phyloP scores from a whole-genome alignment of 92 coral and sea anemone genomes.

The Zoanthus sansibaricus region DNA sequence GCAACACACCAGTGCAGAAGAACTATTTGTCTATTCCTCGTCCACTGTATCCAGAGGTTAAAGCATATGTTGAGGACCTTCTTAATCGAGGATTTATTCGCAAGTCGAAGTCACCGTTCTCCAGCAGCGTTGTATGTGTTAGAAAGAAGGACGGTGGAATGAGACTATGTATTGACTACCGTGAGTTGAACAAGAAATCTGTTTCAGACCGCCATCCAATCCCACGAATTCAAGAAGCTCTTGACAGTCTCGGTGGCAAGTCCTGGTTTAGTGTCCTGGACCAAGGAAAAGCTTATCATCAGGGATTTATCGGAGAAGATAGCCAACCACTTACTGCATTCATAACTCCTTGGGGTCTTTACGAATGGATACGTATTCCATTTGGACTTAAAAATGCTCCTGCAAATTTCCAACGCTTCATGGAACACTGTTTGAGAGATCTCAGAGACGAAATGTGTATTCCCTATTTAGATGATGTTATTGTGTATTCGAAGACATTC shows the following conservation, averaged over 20 bases:
- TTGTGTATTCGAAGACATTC: constrained; percentile 56
- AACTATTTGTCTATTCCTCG: constrained; percentile 59
- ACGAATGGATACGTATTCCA: constrained; percentile 63
- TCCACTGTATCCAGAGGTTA: constrained; percentile 51
- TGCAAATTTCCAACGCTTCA: constrained; percentile 57
- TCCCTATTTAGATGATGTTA: constrained; percentile 66
- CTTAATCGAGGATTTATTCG: constrained; percentile 38
- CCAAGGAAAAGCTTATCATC: constrained; percentile 64
- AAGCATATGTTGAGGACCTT: constrained; percentile 49
- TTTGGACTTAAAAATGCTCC: constrained; percentile 64
- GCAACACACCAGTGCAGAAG: constrained; percentile 60
- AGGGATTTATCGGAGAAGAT: constrained; percentile 50
- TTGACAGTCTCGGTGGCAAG: constrained; percentile 59
- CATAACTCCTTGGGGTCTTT: constrained; percentile 64
- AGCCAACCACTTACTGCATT: constrained; percentile 59
- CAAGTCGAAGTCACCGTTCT: constrained; percentile 40
- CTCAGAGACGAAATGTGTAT: constrained; percentile 58
- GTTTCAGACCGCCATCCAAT: constrained; percentile 49
- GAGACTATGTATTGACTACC: constrained; percentile 25
- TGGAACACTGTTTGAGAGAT: constrained; percentile 56
- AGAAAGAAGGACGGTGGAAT: constrained; percentile 45
- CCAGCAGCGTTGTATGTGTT: constrained; percentile 49
- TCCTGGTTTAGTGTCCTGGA: constrained; percentile 61
- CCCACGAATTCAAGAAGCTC: constrained; percentile 55
- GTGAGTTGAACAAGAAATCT: constrained; percentile 21